Conservation (phyloP, 2,797 vertebrate species). For the Coluber constrictor region DNA sequence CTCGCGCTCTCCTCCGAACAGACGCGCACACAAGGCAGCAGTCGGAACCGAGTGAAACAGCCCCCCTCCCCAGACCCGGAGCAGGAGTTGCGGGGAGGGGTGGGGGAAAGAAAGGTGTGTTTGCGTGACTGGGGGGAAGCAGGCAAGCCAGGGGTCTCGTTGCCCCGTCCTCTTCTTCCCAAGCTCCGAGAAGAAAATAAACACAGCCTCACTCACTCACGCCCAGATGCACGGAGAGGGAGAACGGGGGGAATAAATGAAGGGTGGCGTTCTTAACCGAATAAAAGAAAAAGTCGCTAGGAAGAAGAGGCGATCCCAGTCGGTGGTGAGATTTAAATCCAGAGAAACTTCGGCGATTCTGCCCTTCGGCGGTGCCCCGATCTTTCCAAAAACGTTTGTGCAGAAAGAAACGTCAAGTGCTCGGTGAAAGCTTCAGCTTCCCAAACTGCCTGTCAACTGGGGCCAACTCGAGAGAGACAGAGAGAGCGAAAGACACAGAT, state of each 20-base stretch:
- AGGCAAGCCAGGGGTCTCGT: not conserved
- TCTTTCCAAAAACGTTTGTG: slow-evolving; percentile 10
- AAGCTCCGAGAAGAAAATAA: not conserved
- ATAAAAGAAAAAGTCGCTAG: not conserved
- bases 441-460: slow-evolving; percentile 50
- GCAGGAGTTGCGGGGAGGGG: rapidly evolving
- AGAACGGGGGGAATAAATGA: rapidly evolving
- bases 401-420: slow-evolving; percentile 13
- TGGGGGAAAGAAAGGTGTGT: not conserved
- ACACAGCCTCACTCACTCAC: slow-evolving; percentile 13
- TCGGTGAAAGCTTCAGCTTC: slow-evolving; percentile 32
- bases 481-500: not conserved
- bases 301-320: not conserved
- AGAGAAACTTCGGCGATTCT: slow-evolving; percentile 7
- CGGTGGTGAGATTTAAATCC: not conserved
- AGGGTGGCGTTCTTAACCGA: not conserved
- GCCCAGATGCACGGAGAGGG: not conserved
- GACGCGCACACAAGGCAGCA: not conserved
- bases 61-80: not conserved
- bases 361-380: not conserved
- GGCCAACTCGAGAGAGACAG: slow-evolving; percentile 42
- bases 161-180: not conserved
- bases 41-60: slow-evolving; percentile 1
- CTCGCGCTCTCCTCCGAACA: not conserved
- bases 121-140: not conserved